Percentiles rank a stretch among this genome's conserved stretches.
Conservation (phyloP, 2,113 vertebrate species). For the Leiothrix lutea region DNA sequence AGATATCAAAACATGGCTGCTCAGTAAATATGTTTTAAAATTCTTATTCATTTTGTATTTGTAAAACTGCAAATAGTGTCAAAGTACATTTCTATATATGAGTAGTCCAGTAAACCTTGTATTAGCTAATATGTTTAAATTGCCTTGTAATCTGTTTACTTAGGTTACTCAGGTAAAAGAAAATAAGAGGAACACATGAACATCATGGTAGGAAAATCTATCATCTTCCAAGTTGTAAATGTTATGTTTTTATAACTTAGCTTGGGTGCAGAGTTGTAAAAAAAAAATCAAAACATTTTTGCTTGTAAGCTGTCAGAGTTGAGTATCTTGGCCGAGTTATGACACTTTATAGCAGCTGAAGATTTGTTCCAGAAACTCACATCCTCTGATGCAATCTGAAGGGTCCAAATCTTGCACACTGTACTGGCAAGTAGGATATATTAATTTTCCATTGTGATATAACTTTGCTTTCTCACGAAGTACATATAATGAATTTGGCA, state of each 20-base stretch:
- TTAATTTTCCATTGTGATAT: background rate
- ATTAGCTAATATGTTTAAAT: conserved; percentile 42
- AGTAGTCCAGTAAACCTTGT: conserved; percentile 29
- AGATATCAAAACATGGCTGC: conserved; percentile 34
- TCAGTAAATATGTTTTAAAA: conserved; percentile 37
- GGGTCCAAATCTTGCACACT: background rate
- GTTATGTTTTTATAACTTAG: background rate
- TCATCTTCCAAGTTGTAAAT: conserved; percentile 53
- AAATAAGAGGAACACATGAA: conserved; percentile 2
- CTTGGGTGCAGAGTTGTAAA: background rate
- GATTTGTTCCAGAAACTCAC: background rate
- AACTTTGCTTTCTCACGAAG: conserved; percentile 46
- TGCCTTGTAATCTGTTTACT: conserved; percentile 69
- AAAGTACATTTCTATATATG: conserved; percentile 45
- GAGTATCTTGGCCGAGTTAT: background rate
- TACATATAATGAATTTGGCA: background rate
- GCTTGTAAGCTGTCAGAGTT: background rate
- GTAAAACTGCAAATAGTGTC: conserved; percentile 47
- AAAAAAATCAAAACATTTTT: background rate
- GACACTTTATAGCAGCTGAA: background rate
- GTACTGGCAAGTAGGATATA: background rate
- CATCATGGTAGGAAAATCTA: conserved; percentile 19
- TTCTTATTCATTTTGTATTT: conserved; percentile 46
- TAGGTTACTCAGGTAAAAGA: conserved; percentile 72
- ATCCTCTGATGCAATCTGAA: background rate